Evolutionary conservation across 2,888 invertebrate species (phyloP), one percentile per base, ranked within the genome.

Genomic region (Gibbula magus): DNA sequence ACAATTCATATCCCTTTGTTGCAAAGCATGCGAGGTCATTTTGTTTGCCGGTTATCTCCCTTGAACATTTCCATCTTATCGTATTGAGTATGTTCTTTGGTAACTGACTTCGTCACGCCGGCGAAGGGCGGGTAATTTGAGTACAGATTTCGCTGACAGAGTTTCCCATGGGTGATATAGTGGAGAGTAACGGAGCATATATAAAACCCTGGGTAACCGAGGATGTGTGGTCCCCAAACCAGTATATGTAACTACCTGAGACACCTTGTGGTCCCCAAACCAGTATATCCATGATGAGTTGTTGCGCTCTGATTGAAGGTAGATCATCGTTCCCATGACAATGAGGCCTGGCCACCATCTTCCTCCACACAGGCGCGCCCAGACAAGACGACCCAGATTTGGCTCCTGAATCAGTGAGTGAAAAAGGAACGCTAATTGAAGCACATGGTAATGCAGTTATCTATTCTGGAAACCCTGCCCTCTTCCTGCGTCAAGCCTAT

Each of bases 251-350:
- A 66, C 77, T 56, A 82, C 82, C 53, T 73, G 67, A 39, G 82
- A 82, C 8, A 82, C 81, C 74, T 82, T 82, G 39, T 74, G 66
- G 39, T 82, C 82, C 13, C 81, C 79, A 75, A 82, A 82, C 82
- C 82, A 82, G 75, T 74, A 82, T 1, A 82, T 66, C 67, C 81
- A 82, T 16, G 82, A 79, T 29, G 75, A 77, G 16, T 66, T 61
- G 20, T 18, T 61, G 25, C 79, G 73, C n/a, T 74, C 53, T 20
- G 73, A 61, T 25, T 77, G 39, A 8, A 82, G 77, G 70, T 82
- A 67, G 20, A 80, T 77, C 75, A 81, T 67, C 32, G 75, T 77
- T 18, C 82, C 82, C 51, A 67, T 78, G 39, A 82, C 77, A 13
- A 82, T 73, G 16, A 81, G 7, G n/a, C 81, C 81, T n/a, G 82